phyloP scores from a whole-genome alignment of 2,888 invertebrate genomes.

The Drosophila incognita region DNA sequence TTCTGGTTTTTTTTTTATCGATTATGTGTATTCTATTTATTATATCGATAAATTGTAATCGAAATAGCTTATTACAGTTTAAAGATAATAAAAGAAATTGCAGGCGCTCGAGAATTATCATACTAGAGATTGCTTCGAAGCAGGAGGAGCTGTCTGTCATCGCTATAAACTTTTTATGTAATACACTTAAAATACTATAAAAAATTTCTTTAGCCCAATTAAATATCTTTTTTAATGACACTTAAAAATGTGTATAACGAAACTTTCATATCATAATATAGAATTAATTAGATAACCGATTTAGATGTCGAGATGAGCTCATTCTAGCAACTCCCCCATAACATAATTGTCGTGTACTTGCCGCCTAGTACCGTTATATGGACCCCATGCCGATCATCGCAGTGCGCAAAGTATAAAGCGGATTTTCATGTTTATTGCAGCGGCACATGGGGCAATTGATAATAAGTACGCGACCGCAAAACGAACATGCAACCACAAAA shows the following conservation, averaged over 20 bases:
- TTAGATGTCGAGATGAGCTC: constrained; percentile 1
- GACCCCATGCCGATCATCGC: constrained; percentile 36
- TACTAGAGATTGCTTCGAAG: background rate
- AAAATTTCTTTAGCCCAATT: background rate
- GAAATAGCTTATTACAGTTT: background rate
- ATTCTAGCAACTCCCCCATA: constrained; percentile 28
- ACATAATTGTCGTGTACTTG: constrained; percentile 23
- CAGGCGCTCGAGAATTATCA: background rate
- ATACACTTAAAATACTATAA: no score
- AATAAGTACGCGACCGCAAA: constrained; percentile 68
- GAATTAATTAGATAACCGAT: constrained; percentile 1
- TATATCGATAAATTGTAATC: background rate
- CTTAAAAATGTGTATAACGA: background rate
- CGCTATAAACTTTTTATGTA: background rate
- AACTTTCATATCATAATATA: background rate
- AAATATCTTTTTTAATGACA: background rate
- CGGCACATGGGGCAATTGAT: constrained; percentile 67
- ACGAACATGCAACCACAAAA: constrained; percentile 11
- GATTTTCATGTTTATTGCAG: constrained; percentile 74
- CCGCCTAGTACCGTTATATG: constrained; percentile 42
- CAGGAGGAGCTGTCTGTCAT: background rate
- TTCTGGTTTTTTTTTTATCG: background rate
- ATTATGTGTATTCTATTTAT: background rate
- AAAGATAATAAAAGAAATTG: background rate
- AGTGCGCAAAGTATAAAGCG: constrained; percentile 50